Evolutionary conservation across 2,113 vertebrate genomes (phyloP).

Genomic region (Oenanthe melanoleuca): DNA sequence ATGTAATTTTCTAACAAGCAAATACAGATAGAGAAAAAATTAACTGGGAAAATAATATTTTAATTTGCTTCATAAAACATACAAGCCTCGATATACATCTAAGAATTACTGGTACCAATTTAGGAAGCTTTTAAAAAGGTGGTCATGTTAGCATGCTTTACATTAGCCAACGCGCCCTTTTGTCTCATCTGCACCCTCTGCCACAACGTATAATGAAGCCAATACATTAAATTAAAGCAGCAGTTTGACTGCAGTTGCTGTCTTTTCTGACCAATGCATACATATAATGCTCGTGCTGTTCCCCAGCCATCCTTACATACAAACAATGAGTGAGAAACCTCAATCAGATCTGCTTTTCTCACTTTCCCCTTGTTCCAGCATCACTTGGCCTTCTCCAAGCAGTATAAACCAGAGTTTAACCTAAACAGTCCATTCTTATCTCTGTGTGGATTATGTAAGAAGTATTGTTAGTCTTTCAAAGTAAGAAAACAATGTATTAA

Average conservation of each 20-base stretch:
- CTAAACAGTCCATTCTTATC: neutral
- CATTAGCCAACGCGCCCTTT: neutral
- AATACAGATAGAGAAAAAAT: neutral
- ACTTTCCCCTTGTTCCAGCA: neutral
- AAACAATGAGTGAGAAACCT: neutral
- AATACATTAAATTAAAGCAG: neutral
- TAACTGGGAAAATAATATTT: neutral
- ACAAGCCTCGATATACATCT: neutral
- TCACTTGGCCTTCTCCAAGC: neutral
- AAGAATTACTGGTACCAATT: neutral
- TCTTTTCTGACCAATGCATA: neutral
- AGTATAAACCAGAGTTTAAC: neutral
- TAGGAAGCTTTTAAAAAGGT: neutral
- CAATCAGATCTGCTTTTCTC: neutral
- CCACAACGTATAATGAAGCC: neutral
- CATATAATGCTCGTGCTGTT: neutral
- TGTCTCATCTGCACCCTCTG: neutral
- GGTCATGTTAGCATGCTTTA: neutral
- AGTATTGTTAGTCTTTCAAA: neutral
- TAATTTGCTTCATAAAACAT: neutral
- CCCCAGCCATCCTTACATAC: neutral
- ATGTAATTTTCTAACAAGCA: neutral
- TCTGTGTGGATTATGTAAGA: neutral
- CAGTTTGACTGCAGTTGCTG: neutral
- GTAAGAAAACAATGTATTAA: neutral